These are phyloP conservation scores for Adelges cooleyi DNA, from an alignment of 1,140 invertebrate genomes.

Conservation along the genomic window DNA sequence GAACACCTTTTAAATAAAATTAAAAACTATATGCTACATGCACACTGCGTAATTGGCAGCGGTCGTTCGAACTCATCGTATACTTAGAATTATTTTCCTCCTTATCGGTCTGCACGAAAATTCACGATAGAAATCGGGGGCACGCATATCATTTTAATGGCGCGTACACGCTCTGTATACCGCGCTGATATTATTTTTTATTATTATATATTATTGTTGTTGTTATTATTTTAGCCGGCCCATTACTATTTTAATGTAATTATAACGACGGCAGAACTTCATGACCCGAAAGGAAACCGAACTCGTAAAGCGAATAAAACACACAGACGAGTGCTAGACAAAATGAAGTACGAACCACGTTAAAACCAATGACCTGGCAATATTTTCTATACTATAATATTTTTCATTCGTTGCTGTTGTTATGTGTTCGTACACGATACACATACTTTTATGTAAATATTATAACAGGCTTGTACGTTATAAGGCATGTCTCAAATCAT, in stretches of 20 bases:
- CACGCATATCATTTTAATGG: not conserved
- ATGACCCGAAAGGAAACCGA: not conserved
- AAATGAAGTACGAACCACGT: not conserved
- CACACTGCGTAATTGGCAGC: too few species aligned
- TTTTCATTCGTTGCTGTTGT: not conserved
- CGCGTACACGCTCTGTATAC: slow-evolving; percentile 16
- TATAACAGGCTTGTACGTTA: too few species aligned
- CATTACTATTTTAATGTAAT: not conserved
- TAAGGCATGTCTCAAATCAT: too few species aligned
- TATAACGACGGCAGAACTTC: not conserved
- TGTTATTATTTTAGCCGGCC: not conserved
- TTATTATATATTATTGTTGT: too few species aligned
- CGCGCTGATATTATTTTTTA: not conserved
- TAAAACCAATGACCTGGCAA: slow-evolving; percentile 22
- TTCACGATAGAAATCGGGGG: not conserved
- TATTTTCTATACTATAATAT: not conserved
- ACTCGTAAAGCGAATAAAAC: too few species aligned
- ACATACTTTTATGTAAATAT: too few species aligned
- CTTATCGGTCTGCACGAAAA: not conserved
- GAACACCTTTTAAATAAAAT: too few species aligned
- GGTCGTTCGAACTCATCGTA: too few species aligned
- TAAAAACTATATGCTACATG: too few species aligned
- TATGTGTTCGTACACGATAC: too few species aligned
- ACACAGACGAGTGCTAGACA: too few species aligned
- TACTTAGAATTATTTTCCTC: not conserved